Evolutionary conservation across 2,113 vertebrate genomes (phyloP).

Genomic region (Psammodynastes pulverulentus): DNA sequence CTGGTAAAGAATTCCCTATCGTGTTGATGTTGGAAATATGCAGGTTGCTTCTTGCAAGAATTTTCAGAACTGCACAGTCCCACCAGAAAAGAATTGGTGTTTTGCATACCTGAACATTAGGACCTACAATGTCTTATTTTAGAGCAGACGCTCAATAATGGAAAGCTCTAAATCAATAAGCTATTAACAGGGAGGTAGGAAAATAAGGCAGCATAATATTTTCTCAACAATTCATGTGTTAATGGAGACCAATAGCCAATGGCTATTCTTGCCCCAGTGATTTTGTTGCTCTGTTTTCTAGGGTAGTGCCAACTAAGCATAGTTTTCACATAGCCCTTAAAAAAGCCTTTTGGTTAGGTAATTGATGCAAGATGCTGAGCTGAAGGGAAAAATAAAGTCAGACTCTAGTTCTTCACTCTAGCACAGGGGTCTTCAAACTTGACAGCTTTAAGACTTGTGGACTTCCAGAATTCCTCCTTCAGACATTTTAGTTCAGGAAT

Average conservation of each 20-base stretch:
- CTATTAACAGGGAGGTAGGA: conserved; percentile 23
- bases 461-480: no score
- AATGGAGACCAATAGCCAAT: neutral
- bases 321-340: neutral
- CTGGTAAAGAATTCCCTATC: neutral
- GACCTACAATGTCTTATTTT: neutral
- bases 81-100: neutral
- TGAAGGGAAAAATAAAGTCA: neutral
- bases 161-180: conserved; percentile 19
- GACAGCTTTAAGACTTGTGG: no score
- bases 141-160: neutral
- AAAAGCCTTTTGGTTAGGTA: neutral
- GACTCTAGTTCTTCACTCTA: neutral
- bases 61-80: neutral
- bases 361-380: neutral
- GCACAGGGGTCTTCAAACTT: no score
- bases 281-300: neutral
- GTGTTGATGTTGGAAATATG: neutral
- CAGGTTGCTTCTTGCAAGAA: neutral
- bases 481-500: no score
- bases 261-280: neutral
- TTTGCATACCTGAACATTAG: neutral
- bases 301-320: neutral
- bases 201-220: conserved; percentile 24
- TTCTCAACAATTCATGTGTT: conserved; percentile 14